phyloP scores from a whole-genome alignment of 2,797 vertebrate species.

The Odontamblyopus rebecca region DNA sequence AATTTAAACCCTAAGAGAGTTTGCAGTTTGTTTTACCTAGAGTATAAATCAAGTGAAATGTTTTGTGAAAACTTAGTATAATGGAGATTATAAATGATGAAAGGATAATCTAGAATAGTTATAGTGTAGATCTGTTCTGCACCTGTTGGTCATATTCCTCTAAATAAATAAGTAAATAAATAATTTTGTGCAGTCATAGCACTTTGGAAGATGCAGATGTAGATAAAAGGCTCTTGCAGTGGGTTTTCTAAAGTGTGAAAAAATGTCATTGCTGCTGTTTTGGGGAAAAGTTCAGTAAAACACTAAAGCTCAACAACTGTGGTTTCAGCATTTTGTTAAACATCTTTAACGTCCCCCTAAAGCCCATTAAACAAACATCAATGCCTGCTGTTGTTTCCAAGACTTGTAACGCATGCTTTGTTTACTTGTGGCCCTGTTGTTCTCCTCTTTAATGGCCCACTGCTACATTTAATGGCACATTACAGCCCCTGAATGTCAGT shows the following conservation, averaged over 20 bases:
- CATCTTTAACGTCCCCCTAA: not conserved
- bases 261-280: not conserved
- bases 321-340: slow-evolving; percentile 9
- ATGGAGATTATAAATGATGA: not conserved
- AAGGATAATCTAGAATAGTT: not conserved
- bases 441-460: slow-evolving; percentile 21
- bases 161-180: no score
- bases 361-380: slow-evolving; percentile 10
- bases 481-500: slow-evolving; percentile 21
- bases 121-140: not conserved
- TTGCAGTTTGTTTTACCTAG: not conserved
- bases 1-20: not conserved
- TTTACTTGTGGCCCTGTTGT: slow-evolving; percentile 22
- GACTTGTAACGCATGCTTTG: slow-evolving; percentile 22
- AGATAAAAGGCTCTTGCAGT: not conserved
- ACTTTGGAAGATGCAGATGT: not conserved
- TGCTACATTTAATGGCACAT: slow-evolving; percentile 32
- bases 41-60: not conserved
- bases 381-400: not conserved
- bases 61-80: not conserved
- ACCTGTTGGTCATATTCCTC: not conserved
- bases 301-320: no score
- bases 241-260: not conserved
- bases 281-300: not conserved
- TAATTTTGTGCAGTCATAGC: not conserved